Conservation (phyloP, 2,888 invertebrate genomes). For the Camptogramma bilineatum region DNA sequence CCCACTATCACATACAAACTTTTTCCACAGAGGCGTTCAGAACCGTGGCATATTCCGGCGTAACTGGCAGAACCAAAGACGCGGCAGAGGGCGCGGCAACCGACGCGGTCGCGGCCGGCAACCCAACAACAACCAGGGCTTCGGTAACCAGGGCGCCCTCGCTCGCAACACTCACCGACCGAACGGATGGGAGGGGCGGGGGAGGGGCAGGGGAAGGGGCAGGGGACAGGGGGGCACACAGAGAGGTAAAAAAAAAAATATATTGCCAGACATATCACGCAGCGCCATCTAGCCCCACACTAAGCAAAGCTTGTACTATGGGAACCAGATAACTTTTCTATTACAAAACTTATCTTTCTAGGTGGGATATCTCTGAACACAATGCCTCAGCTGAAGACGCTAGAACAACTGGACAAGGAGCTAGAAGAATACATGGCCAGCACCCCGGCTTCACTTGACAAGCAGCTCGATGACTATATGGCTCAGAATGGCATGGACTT, state of each 20-base stretch:
- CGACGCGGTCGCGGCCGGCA: slow-evolving; percentile 31
- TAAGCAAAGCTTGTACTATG: no score
- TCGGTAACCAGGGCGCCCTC: neutral
- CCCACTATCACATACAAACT: no score
- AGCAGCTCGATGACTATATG: slow-evolving; percentile 86
- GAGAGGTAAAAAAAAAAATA: slow-evolving; percentile 38
- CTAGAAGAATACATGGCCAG: slow-evolving; percentile 90
- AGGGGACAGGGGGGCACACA: slow-evolving; percentile 41
- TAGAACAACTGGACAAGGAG: slow-evolving; percentile 88
- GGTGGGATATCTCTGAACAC: slow-evolving; percentile 53
- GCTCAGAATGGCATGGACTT: slow-evolving; percentile 55
- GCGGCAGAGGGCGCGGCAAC: slow-evolving; percentile 27
- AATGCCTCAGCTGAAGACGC: slow-evolving; percentile 61
- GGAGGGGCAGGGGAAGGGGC: slow-evolving; percentile 29
- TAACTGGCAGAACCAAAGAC: slow-evolving; percentile 7
- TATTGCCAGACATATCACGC: neutral
- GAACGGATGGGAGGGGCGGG: neutral
- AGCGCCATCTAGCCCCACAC: no score
- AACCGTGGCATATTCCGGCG: neutral
- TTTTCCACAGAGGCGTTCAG: neutral
- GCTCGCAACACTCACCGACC: neutral
- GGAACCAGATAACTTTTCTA: no score
- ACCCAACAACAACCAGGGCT: neutral
- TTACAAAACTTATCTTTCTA: slow-evolving; percentile 40
- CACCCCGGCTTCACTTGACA: slow-evolving; percentile 84